Evolutionary conservation across 2,888 invertebrate species (phyloP).

Genomic region (Encarsia formosa): DNA sequence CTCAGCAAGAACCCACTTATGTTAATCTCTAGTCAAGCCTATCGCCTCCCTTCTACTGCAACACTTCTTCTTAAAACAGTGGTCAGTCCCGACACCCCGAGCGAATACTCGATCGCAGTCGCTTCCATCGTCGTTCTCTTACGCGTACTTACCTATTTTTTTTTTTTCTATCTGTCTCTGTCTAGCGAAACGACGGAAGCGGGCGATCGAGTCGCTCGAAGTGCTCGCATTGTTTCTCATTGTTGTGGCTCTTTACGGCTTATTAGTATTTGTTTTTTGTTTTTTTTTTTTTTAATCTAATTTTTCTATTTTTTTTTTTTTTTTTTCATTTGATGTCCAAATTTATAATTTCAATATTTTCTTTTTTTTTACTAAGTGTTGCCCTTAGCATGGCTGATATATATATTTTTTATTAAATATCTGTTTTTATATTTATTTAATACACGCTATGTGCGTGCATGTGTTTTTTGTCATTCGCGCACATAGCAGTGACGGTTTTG

Average conservation of each 20-base stretch:
- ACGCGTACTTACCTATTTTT: neutral
- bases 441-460: neutral
- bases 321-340: slow-evolving; percentile 12
- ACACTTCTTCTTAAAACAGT: slow-evolving; percentile 53
- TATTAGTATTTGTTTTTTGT: slow-evolving; percentile 45
- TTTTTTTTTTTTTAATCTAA: neutral
- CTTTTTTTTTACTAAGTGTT: slow-evolving; percentile 42
- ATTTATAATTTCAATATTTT: slow-evolving; percentile 26
- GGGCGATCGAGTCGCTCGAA: slow-evolving; percentile 39
- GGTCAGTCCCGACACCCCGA: slow-evolving; percentile 51
- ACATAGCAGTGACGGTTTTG: slow-evolving; percentile 4
- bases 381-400: slow-evolving; percentile 51
- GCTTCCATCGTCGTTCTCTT: slow-evolving; percentile 11
- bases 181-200: too few species aligned
- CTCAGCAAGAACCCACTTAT: slow-evolving; percentile 81
- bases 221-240: slow-evolving; percentile 53
- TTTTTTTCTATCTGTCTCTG: neutral
- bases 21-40: slow-evolving; percentile 80
- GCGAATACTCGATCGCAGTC: slow-evolving; percentile 26
- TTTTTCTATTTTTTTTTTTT: slow-evolving; percentile 35
- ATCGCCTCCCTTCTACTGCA: slow-evolving; percentile 53
- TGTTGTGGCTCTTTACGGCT: slow-evolving; percentile 53
- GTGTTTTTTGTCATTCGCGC: slow-evolving; percentile 1
- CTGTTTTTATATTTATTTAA: slow-evolving; percentile 21
- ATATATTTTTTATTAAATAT: slow-evolving; percentile 35